These are phyloP conservation scores for Lasioglossum pauxillum DNA, from an alignment of 2,888 invertebrate species.

Conservation along the genomic window DNA sequence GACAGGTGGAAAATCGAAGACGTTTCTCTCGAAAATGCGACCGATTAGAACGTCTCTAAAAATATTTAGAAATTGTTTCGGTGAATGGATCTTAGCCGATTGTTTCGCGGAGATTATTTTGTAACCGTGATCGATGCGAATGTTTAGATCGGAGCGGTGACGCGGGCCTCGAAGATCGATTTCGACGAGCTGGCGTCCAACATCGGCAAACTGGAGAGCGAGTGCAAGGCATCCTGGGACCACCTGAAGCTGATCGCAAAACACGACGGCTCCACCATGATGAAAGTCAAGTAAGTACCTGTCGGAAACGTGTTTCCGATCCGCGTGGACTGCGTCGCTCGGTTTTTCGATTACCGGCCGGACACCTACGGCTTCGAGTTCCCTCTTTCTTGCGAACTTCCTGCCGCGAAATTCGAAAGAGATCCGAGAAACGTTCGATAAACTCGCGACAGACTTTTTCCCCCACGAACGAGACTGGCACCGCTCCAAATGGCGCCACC, in stretches of 20 bases:
- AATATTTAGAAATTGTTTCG: not conserved
- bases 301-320: slow-evolving; percentile 23
- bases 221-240: slow-evolving; percentile 99
- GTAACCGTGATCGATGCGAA: not conserved
- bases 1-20: not conserved
- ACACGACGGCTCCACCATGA: slow-evolving; percentile 95
- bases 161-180: slow-evolving; percentile 96
- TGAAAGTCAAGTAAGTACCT: slow-evolving; percentile 91
- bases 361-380: slow-evolving; percentile 3
- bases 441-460: slow-evolving; percentile 72
- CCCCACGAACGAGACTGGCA: slow-evolving; percentile 72
- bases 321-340: slow-evolving; percentile 9
- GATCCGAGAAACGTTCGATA: slow-evolving; percentile 72
- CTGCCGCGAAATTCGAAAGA: slow-evolving; percentile 58
- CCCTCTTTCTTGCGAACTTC: not conserved
- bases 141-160: slow-evolving; percentile 92
- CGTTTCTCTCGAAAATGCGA: not conserved
- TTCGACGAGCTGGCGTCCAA: slow-evolving; percentile 96
- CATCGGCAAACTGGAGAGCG: slow-evolving; percentile 94
- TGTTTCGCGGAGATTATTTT: not conserved
- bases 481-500: slow-evolving; percentile 76
- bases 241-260: slow-evolving; percentile 97
- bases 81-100: not conserved
- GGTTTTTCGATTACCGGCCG: slow-evolving; percentile 5
- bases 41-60: not conserved